A percentile compares a stretch with the other conserved stretches of the same genome.
phyloP scores from a whole-genome alignment of 2,797 vertebrate genomes.

The Phyllotis vaccarum region DNA sequence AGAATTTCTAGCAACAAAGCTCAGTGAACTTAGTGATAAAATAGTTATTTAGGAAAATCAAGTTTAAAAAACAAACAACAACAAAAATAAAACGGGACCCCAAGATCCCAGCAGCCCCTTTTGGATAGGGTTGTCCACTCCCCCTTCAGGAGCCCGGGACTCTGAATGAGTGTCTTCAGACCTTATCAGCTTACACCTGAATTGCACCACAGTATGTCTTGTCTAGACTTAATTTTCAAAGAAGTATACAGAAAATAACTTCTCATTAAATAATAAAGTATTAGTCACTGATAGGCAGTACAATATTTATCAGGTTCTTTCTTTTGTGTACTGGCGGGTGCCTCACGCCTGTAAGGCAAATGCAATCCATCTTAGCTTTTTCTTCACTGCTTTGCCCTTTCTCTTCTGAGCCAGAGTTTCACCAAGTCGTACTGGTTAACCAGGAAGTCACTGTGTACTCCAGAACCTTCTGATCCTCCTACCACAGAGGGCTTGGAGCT shows the following conservation, averaged over 20 bases:
- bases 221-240: neutral
- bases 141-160: no score
- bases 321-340: neutral
- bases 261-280: conserved; percentile 12
- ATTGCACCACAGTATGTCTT: no score
- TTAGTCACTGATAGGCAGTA: neutral
- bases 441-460: neutral
- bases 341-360: neutral
- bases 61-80: no score
- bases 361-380: no score
- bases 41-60: no score
- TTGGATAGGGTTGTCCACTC: no score
- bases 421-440: neutral
- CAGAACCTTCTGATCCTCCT: neutral
- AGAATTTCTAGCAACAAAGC: neutral
- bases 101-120: no score
- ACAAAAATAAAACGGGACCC: no score
- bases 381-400: no score
- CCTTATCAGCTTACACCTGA: no score
- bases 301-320: neutral
- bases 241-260: neutral
- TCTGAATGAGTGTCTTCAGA: no score
- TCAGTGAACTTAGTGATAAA: neutral
- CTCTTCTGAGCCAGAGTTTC: neutral
- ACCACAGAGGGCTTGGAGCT: neutral